These are phyloP conservation scores for pig (Sus scrofa) DNA, from an alignment of 2,113 vertebrate genomes.

Conservation along the genomic window DNA sequence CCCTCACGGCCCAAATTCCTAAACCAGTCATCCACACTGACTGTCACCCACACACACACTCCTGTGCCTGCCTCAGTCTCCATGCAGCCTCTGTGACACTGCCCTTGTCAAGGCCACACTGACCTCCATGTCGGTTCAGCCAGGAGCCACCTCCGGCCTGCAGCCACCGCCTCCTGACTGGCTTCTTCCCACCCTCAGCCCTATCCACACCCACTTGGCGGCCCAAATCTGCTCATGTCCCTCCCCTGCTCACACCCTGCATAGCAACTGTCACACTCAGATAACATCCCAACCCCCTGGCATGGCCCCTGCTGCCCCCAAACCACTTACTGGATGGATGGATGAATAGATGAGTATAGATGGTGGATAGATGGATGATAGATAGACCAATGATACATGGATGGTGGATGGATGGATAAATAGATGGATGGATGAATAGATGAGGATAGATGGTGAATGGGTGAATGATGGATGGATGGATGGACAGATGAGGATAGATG, in stretches of 20 bases:
- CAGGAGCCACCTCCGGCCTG: neutral
- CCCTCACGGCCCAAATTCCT: neutral
- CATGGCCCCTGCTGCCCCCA: neutral
- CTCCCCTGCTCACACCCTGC: neutral
- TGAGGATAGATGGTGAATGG: neutral
- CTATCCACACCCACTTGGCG: neutral
- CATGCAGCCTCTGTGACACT: neutral
- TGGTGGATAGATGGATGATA: neutral
- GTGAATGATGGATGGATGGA: neutral
- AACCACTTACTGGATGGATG: neutral
- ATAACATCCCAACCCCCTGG: neutral
- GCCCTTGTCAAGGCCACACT: neutral
- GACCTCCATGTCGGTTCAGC: no score
- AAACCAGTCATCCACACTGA: fast-evolving
- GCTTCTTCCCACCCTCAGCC: neutral
- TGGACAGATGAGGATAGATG: neutral
- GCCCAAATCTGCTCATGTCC: neutral
- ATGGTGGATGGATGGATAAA: neutral
- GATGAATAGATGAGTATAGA: neutral
- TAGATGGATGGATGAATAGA: neutral
- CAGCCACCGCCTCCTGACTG: neutral
- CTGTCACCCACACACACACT: neutral
- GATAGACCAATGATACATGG: no score
- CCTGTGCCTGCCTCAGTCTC: neutral
- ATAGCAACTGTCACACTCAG: neutral